Evolutionary conservation across 1,140 invertebrate species (phyloP).

Genomic region (Eriosoma lanigerum): DNA sequence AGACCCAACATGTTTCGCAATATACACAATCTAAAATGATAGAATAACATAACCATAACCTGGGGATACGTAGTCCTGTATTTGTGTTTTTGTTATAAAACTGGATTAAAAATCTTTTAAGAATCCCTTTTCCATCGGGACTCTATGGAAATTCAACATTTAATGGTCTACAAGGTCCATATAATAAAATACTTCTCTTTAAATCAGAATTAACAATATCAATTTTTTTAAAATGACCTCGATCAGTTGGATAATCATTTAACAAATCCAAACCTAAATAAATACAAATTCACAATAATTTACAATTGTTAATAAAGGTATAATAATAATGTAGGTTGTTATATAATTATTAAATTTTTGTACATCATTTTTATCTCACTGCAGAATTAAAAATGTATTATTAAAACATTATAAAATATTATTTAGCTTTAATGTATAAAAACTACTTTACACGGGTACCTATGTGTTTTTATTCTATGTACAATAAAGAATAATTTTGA

Average conservation of each 20-base stretch:
- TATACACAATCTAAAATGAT: not conserved
- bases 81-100: not conserved
- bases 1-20: not conserved
- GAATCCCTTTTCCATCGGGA: not conserved
- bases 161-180: not conserved
- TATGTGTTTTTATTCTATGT: no score
- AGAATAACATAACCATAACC: not conserved
- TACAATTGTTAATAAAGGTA: no score
- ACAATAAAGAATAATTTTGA: no score
- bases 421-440: no score
- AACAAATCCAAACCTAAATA: conserved; percentile 5
- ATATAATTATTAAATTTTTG: no score
- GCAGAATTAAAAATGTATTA: no score
- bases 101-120: not conserved
- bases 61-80: not conserved
- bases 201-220: not conserved
- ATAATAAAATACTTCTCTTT: not conserved
- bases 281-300: not conserved
- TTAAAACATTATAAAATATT: no score
- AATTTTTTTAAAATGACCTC: not conserved
- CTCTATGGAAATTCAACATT: not conserved
- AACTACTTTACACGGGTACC: no score
- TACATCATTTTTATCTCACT: no score
- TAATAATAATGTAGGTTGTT: no score
- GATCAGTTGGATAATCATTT: not conserved